Percentiles rank a stretch among this genome's conserved stretches.
Conservation (phyloP, 1,140 invertebrate genomes). For the Drosophila prosaltans region DNA sequence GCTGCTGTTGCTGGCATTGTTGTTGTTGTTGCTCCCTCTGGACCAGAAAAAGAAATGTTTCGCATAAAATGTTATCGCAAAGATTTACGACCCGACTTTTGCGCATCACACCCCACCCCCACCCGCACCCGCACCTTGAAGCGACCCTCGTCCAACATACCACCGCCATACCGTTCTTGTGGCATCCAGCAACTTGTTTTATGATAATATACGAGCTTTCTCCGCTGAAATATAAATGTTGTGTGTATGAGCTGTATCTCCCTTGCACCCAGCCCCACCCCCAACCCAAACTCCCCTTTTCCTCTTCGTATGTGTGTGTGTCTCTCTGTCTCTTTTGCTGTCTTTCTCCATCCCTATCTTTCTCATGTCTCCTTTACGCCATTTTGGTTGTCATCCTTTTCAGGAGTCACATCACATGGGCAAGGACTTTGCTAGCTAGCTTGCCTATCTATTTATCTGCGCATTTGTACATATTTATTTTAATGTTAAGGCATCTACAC, state of each 20-base stretch:
- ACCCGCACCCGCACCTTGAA: constrained; percentile 3
- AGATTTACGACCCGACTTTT: constrained; percentile 84
- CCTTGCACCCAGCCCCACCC: not conserved
- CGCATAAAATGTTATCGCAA: constrained; percentile 84
- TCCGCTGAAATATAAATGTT: constrained; percentile 83
- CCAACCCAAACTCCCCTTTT: not conserved
- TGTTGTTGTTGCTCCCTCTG: constrained; percentile 70
- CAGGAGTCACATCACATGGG: constrained; percentile 76
- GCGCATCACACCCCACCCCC: constrained; percentile 74
- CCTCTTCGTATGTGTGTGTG: constrained; percentile 30
- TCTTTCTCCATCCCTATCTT: constrained; percentile 13
- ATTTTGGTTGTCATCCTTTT: constrained; percentile 78
- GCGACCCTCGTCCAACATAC: constrained; percentile 9
- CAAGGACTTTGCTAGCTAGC: constrained; percentile 43
- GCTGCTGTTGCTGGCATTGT: constrained; percentile 32
- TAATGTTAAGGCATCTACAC: constrained; percentile 73
- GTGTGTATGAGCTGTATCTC: constrained; percentile 69
- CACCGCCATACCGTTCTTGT: constrained; percentile 21
- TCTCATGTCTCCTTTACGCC: constrained; percentile 60
- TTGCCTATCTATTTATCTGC: constrained; percentile 79
- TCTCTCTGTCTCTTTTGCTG: constrained; percentile 15
- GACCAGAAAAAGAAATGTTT: constrained; percentile 83
- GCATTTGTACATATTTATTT: constrained; percentile 82
- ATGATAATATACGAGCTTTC: constrained; percentile 84
- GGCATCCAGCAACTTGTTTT: constrained; percentile 81